Percentiles rank a stretch among this genome's conserved stretches.
phyloP scores from a whole-genome alignment of 2,888 invertebrate genomes.

The Cosmia pyralina region DNA sequence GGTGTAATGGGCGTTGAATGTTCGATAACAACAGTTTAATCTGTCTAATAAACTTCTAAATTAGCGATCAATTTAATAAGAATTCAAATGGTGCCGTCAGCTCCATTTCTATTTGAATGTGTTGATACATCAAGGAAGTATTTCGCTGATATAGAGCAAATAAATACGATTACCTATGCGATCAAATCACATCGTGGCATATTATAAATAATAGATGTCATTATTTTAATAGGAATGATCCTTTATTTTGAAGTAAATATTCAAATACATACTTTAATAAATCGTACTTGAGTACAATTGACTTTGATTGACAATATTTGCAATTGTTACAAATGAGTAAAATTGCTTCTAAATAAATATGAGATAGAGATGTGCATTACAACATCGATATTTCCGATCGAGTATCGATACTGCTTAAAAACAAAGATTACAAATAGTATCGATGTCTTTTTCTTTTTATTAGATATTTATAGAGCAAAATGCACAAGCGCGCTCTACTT shows the following conservation, averaged over 20 bases:
- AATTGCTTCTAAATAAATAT: conserved; percentile 16
- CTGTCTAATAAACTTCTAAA: background rate
- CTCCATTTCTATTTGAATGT: conserved; percentile 16
- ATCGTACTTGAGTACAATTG: conserved; percentile 27
- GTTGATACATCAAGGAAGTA: conserved; percentile 1
- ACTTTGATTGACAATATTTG: conserved; percentile 31
- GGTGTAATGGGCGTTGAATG: background rate
- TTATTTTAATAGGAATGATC: conserved; percentile 13
- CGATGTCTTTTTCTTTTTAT: conserved; percentile 45
- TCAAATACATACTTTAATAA: conserved; percentile 16
- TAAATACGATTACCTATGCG: conserved; percentile 16
- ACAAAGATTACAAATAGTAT: conserved; percentile 63
- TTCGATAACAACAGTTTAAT: conserved; percentile 3
- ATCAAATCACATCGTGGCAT: conserved; percentile 48
- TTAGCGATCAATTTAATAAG: conserved; percentile 4
- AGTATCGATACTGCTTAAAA: conserved; percentile 57
- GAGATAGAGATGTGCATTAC: conserved; percentile 37
- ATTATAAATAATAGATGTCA: conserved; percentile 29
- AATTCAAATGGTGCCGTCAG: conserved; percentile 24
- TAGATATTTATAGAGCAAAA: conserved; percentile 72
- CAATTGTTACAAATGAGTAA: conserved; percentile 30
- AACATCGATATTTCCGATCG: conserved; percentile 48
- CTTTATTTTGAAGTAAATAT: conserved; percentile 1
- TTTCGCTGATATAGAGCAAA: conserved; percentile 1
- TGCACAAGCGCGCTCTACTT: conserved; percentile 81